A percentile compares a stretch with the other conserved stretches of the same genome.
Conservation (phyloP, 2,888 invertebrate species). For the Dugesia japonica region DNA sequence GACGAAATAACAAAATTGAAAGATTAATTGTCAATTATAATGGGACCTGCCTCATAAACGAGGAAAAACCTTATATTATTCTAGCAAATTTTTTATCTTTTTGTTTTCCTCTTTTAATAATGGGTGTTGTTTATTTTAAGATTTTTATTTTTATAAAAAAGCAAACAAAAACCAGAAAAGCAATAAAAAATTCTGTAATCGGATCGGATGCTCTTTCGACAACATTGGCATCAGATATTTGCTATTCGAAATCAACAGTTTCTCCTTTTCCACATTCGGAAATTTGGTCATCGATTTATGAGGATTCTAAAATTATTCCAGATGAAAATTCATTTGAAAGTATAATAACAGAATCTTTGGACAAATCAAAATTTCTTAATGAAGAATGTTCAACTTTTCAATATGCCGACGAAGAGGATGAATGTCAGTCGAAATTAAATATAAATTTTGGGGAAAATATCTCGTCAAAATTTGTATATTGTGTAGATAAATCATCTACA, state of each 20-base stretch:
- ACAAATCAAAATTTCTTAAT: background rate
- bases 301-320: background rate
- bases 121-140: background rate
- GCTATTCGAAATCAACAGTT: background rate
- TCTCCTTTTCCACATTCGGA: background rate
- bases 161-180: background rate
- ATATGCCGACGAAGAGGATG: background rate
- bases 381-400: conserved; percentile 1
- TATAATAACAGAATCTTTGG: background rate
- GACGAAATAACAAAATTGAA: background rate
- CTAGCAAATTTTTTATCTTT: conserved; percentile 8
- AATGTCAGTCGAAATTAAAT: background rate
- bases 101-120: background rate
- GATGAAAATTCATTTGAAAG: conserved; percentile 3
- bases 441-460: background rate
- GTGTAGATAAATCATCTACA: background rate
- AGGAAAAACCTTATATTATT: background rate
- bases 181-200: background rate
- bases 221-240: background rate
- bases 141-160: conserved; percentile 14
- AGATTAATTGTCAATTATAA: background rate
- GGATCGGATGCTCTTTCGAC: background rate
- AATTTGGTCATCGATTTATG: background rate
- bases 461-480: background rate
- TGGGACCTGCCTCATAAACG: background rate